These are phyloP conservation scores for Barypeithes pellucidus DNA, from an alignment of 2,888 invertebrate species.

Conservation along the genomic window DNA sequence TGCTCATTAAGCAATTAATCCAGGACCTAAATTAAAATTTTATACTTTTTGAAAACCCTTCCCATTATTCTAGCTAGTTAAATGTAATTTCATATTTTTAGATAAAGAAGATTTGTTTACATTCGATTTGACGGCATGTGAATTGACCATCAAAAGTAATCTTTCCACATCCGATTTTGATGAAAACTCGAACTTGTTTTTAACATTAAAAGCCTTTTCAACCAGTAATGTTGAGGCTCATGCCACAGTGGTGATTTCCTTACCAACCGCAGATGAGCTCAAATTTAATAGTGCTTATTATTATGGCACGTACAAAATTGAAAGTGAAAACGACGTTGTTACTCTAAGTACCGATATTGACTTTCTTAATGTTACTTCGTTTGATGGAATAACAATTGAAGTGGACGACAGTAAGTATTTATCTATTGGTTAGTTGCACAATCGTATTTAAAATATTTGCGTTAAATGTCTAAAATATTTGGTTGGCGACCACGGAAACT, in stretches of 20 bases:
- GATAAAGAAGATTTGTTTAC: constrained; percentile 52
- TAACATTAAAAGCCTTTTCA: constrained; percentile 50
- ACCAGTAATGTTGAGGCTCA: constrained; percentile 39
- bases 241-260: constrained; percentile 49
- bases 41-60: too few species aligned
- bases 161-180: constrained; percentile 50
- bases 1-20: too few species aligned
- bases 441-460: too few species aligned
- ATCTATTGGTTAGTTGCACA: too few species aligned
- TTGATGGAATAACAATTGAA: constrained; percentile 38
- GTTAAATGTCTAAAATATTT: too few species aligned
- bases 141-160: constrained; percentile 36
- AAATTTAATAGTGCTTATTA: constrained; percentile 55
- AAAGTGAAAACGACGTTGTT: constrained; percentile 36
- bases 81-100: constrained; percentile 27
- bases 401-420: constrained; percentile 42
- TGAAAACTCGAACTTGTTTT: constrained; percentile 45
- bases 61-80: too few species aligned
- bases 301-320: constrained; percentile 52
- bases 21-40: too few species aligned
- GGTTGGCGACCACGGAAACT: too few species aligned
- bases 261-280: constrained; percentile 40
- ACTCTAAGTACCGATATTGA: constrained; percentile 50
- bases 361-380: constrained; percentile 50
- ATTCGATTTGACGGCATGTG: constrained; percentile 37